These are phyloP conservation scores for Rhinoderma darwinii DNA, from an alignment of 2,113 vertebrate genomes.

Conservation along the genomic window DNA sequence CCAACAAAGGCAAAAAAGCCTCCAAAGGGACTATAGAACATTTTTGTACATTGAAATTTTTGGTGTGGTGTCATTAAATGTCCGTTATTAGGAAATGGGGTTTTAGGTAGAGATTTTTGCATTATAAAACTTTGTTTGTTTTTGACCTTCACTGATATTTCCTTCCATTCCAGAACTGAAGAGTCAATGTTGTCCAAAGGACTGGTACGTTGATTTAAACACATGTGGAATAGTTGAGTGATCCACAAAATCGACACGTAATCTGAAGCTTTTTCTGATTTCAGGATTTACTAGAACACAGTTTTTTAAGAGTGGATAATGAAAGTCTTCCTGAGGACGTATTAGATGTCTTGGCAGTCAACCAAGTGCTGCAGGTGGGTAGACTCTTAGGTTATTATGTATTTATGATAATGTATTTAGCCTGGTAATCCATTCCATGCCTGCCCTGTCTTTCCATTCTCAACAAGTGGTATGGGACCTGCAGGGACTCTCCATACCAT, in stretches of 20 bases:
- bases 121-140: not conserved
- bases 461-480: no score
- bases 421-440: no score
- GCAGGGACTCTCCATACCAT: no score
- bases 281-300: constrained; percentile 84
- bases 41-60: no score
- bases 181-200: constrained; percentile 90
- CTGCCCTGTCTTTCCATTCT: no score
- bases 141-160: not conserved
- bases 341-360: constrained; percentile 82
- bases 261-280: not conserved
- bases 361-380: constrained; percentile 81
- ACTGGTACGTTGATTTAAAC: constrained; percentile 79
- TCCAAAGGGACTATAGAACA: no score
- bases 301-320: constrained; percentile 81
- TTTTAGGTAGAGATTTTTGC: not conserved
- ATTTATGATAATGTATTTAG: no score
- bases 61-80: no score
- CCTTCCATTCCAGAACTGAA: constrained; percentile 78
- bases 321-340: constrained; percentile 79
- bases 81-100: not conserved
- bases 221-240: constrained; percentile 9
- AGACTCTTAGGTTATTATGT: not conserved
- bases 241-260: not conserved
- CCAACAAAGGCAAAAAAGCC: no score